phyloP scores from a whole-genome alignment of 2,888 invertebrate species.

The Drosophila subsilvestris region DNA sequence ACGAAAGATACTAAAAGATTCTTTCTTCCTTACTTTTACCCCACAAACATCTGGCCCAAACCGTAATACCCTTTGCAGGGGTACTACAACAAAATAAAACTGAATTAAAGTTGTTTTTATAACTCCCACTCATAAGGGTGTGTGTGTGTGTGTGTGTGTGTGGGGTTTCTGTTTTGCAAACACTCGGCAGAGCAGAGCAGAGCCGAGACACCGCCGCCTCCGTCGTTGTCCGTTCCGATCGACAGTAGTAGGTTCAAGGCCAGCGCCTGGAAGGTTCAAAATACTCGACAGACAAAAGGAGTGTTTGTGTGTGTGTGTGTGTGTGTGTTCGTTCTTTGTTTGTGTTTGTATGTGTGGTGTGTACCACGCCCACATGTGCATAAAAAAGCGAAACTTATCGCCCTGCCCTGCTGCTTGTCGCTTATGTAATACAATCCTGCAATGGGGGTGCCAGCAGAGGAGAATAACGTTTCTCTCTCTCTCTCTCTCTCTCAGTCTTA shows the following conservation, averaged over 20 bases:
- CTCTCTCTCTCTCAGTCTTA: not conserved
- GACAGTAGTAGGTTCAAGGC: constrained; percentile 71
- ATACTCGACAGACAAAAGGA: constrained; percentile 54
- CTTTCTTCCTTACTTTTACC: not conserved
- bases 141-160: constrained; percentile 20
- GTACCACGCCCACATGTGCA: constrained; percentile 47
- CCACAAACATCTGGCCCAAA: not conserved
- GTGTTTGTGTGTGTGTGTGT: constrained; percentile 21
- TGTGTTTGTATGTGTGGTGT: constrained; percentile 22
- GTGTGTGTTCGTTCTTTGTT: constrained; percentile 21
- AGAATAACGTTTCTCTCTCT: not conserved
- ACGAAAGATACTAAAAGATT: not conserved
- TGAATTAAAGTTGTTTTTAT: constrained; percentile 49
- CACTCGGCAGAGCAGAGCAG: constrained; percentile 17
- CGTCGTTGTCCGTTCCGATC: constrained; percentile 53
- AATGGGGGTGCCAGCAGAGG: constrained; percentile 50
- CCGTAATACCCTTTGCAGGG: not conserved
- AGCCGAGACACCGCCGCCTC: constrained; percentile 21
- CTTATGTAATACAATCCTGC: constrained; percentile 69
- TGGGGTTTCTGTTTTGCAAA: constrained; percentile 53
- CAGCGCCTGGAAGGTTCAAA: constrained; percentile 73
- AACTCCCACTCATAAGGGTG: constrained; percentile 53
- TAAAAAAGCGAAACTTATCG: constrained; percentile 56
- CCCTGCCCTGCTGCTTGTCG: constrained; percentile 30
- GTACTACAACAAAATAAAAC: constrained; percentile 8